These are phyloP conservation scores for Agrotis ipsilon DNA, from an alignment of 2,888 invertebrate genomes.

Conservation along the genomic window DNA sequence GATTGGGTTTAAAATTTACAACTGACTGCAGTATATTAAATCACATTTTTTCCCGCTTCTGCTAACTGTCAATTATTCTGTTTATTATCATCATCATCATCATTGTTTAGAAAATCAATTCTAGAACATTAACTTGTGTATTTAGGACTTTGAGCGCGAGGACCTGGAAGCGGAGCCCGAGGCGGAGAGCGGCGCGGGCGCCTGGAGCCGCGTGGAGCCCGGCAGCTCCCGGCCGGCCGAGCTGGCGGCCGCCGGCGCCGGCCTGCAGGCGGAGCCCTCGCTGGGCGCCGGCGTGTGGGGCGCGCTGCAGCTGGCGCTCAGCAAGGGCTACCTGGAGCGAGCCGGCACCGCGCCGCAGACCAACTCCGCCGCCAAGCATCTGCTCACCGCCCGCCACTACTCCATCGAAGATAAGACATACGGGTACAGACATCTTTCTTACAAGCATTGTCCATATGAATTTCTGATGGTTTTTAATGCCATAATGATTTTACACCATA, in stretches of 20 bases:
- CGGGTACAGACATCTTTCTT: constrained; percentile 63
- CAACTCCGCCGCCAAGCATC: constrained; percentile 78
- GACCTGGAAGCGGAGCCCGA: constrained; percentile 86
- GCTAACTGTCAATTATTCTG: too few relatives aligned
- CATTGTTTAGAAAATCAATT: too few relatives aligned
- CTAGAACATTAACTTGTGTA: background rate
- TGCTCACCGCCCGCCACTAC: constrained; percentile 71
- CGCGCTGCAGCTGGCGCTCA: constrained; percentile 97
- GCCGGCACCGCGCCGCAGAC: constrained; percentile 93
- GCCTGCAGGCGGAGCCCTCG: constrained; percentile 98
- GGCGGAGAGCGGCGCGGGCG: constrained; percentile 88
- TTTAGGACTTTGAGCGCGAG: constrained; percentile 79
- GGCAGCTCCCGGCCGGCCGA: constrained; percentile 86
- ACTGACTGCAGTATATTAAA: too few relatives aligned
- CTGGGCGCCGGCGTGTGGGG: constrained; percentile 98
- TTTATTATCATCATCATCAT: too few relatives aligned
- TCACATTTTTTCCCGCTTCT: too few relatives aligned
- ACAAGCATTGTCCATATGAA: background rate
- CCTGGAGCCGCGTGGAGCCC: constrained; percentile 96
- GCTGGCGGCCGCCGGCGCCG: constrained; percentile 84
- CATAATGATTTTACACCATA: background rate
- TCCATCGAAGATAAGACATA: constrained; percentile 79
- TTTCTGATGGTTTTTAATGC: background rate
- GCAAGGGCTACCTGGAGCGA: constrained; percentile 98
- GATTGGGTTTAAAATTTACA: too few relatives aligned